Evolutionary conservation across 2,888 invertebrate species (phyloP).

Genomic region (Hedychridium roseum): DNA sequence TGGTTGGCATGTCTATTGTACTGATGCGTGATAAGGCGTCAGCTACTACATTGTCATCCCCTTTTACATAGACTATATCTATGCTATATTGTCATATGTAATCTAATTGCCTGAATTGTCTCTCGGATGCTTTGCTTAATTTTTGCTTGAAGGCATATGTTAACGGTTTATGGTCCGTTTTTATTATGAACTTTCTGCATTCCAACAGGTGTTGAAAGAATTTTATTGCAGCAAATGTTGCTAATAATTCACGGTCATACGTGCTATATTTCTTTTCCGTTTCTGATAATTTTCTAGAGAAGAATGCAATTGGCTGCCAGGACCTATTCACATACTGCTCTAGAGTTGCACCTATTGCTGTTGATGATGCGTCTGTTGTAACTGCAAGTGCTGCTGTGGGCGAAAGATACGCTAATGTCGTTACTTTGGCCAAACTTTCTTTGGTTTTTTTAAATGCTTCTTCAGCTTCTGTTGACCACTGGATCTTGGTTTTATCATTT

Average conservation of each 20-base stretch:
- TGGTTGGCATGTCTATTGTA: conserved; percentile 3
- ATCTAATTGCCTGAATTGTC: conserved; percentile 16
- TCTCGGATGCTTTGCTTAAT: conserved; percentile 9
- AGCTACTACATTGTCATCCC: conserved; percentile 15
- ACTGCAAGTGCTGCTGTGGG: neutral
- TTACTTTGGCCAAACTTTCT: conserved; percentile 10
- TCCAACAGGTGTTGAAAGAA: conserved; percentile 4
- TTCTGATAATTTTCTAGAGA: neutral
- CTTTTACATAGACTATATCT: conserved; percentile 12
- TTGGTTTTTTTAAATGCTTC: conserved; percentile 17
- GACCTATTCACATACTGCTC: conserved; percentile 10
- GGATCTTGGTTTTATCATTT: conserved; percentile 14
- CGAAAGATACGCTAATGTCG: neutral
- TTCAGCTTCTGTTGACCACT: conserved; percentile 13
- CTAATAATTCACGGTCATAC: too few relatives aligned
- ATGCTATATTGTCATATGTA: conserved; percentile 18
- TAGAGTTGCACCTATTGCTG: conserved; percentile 13
- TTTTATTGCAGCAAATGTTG: conserved; percentile 2
- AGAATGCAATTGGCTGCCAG: too few relatives aligned
- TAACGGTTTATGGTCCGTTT: conserved; percentile 1
- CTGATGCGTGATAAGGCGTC: conserved; percentile 7
- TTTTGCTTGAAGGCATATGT: conserved; percentile 1
- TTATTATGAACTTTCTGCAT: neutral
- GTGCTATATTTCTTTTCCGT: conserved; percentile 7
- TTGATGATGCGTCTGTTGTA: conserved; percentile 16